These are phyloP conservation scores for Actinia equina DNA, from an alignment of 64 coral and sea anemone genomes.

Conservation along the genomic window DNA sequence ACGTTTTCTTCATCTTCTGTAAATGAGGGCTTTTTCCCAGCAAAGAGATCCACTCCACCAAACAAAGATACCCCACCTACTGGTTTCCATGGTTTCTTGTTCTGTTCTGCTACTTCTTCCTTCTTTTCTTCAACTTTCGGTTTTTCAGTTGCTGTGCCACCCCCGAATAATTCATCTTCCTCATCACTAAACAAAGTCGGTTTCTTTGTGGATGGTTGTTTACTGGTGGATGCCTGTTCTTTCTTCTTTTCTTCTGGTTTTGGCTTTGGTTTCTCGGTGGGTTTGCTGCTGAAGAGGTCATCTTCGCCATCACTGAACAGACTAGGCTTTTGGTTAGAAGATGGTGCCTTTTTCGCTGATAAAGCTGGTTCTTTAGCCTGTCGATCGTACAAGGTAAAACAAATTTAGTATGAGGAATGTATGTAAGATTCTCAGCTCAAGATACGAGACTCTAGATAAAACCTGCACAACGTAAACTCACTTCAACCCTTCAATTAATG, in stretches of 20 bases:
- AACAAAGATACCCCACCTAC: conserved; percentile 69
- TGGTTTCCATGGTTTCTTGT: conserved; percentile 54
- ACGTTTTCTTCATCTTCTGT: conserved; percentile 11
- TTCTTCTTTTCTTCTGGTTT: background rate
- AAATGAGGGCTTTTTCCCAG: conserved; percentile 56
- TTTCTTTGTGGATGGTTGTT: conserved; percentile 26
- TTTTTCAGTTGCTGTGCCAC: conserved; percentile 21
- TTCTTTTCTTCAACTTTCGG: conserved; percentile 31
- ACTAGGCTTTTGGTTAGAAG: conserved; percentile 9
- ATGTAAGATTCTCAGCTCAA: background rate
- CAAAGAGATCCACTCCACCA: conserved; percentile 82
- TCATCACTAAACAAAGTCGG: conserved; percentile 81
- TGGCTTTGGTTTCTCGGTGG: background rate
- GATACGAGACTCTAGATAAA: too few species aligned
- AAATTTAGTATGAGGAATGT: background rate
- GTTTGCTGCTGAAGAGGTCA: conserved; percentile 1
- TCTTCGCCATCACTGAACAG: conserved; percentile 30
- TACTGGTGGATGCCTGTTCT: conserved; percentile 10
- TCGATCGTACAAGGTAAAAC: background rate
- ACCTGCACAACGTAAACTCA: too few species aligned
- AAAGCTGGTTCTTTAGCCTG: background rate
- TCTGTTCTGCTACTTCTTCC: background rate
- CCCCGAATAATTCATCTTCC: conserved; percentile 77
- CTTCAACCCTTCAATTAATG: too few species aligned
- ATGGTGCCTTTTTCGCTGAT: background rate